phyloP scores from a whole-genome alignment of 2,797 vertebrate genomes.

The Champsocephalus esox region DNA sequence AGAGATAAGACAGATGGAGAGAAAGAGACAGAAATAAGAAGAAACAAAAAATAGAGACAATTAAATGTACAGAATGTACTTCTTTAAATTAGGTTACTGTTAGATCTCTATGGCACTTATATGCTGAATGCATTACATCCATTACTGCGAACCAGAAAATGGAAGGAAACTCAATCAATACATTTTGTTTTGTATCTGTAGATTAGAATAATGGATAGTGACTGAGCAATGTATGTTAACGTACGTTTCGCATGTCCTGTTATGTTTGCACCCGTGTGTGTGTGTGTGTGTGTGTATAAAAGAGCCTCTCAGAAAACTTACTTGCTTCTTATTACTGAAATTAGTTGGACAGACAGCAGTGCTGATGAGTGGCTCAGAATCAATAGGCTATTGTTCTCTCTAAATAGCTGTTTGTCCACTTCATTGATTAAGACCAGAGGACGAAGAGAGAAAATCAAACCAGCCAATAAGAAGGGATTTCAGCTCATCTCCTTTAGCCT shows the following conservation, averaged over 20 bases:
- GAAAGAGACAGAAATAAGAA: slow-evolving; percentile 16
- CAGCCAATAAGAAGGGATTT: slow-evolving; percentile 74
- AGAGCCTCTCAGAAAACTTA: slow-evolving; percentile 60
- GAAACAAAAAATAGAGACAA: slow-evolving; percentile 25
- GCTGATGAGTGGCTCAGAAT: slow-evolving; percentile 76
- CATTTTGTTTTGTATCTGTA: slow-evolving; percentile 35
- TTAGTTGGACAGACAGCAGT: slow-evolving; percentile 74
- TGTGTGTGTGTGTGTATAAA: slow-evolving; percentile 18
- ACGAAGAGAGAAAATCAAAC: slow-evolving; percentile 79
- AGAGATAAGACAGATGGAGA: slow-evolving; percentile 27
- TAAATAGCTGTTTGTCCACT: slow-evolving; percentile 84
- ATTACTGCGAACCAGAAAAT: slow-evolving; percentile 34
- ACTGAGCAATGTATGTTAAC: slow-evolving; percentile 30
- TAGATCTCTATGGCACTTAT: slow-evolving; percentile 14
- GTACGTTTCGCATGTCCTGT: slow-evolving; percentile 31
- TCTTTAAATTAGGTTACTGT: slow-evolving; percentile 30
- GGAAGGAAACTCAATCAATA: slow-evolving; percentile 46
- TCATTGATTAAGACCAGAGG: slow-evolving; percentile 79
- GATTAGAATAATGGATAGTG: slow-evolving; percentile 41
- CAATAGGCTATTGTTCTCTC: slow-evolving; percentile 80
- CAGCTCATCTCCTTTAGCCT: slow-evolving; percentile 65
- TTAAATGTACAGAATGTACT: slow-evolving; percentile 29
- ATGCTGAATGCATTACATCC: slow-evolving; percentile 20
- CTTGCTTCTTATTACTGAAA: slow-evolving; percentile 74
- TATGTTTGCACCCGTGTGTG: slow-evolving; percentile 1